Evolutionary conservation across 2,888 invertebrate species (phyloP).

Genomic region (Ellobium chinense): DNA sequence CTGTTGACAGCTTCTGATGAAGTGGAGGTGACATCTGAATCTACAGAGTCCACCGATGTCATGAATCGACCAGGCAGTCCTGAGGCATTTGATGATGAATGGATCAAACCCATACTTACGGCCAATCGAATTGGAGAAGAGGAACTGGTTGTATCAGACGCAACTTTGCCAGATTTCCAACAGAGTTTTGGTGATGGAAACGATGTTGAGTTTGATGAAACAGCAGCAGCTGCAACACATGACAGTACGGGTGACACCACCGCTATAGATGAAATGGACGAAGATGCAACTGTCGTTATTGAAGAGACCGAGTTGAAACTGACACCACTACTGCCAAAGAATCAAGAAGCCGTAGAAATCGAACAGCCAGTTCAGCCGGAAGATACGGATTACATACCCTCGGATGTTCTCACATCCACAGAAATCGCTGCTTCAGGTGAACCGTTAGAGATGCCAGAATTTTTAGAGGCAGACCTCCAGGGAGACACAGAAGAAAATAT

Average conservation of each 20-base stretch:
- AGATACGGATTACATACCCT: too few species aligned
- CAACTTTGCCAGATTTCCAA: not conserved
- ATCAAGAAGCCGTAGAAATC: not conserved
- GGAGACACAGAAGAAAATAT: not conserved
- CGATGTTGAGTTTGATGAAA: constrained; percentile 15
- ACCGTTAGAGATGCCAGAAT: not conserved
- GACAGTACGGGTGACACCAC: too few species aligned
- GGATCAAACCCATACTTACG: constrained; percentile 3
- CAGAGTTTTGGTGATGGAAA: constrained; percentile 1
- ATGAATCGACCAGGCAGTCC: constrained; percentile 25
- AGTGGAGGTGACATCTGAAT: not conserved
- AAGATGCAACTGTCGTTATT: not conserved
- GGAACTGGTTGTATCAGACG: not conserved
- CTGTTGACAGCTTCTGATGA: constrained; percentile 12
- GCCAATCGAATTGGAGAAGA: not conserved
- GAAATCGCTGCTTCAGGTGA: not conserved
- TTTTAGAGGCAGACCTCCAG: not conserved
- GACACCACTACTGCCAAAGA: too few species aligned
- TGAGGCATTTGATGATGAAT: constrained; percentile 29
- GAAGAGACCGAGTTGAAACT: too few species aligned
- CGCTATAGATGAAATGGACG: too few species aligned
- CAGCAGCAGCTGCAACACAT: not conserved
- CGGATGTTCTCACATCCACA: too few species aligned
- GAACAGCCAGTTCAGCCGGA: not conserved
- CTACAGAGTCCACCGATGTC: not conserved